Percentiles rank a stretch among this genome's conserved stretches.
Evolutionary conservation across 2,888 invertebrate species (phyloP).

Genomic region (Cosmia pyralina): DNA sequence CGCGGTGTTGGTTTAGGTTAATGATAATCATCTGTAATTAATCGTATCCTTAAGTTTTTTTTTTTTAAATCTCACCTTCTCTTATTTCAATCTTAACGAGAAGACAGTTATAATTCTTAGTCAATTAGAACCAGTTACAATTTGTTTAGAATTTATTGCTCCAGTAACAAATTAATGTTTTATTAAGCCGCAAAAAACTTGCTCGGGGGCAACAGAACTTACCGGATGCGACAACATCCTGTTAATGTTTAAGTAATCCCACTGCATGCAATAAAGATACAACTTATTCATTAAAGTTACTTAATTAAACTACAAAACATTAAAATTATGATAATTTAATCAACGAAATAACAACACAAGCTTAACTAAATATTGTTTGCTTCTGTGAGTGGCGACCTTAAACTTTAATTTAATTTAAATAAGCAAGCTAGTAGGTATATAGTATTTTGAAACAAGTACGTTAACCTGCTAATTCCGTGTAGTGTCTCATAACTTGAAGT

Average conservation of each 20-base stretch:
- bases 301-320: constrained; percentile 5
- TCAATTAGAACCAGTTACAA: constrained; percentile 27
- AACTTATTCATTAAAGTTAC: constrained; percentile 38
- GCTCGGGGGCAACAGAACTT: constrained; percentile 47
- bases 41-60: background rate
- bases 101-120: constrained; percentile 9
- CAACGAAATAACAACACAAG: constrained; percentile 17
- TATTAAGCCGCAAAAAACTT: constrained; percentile 27
- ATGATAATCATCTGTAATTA: constrained; percentile 10
- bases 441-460: constrained; percentile 49
- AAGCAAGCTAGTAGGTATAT: background rate
- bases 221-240: constrained; percentile 64
- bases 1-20: constrained; percentile 1
- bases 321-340: constrained; percentile 34
- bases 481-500: constrained; percentile 34
- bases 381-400: constrained; percentile 24
- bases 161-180: constrained; percentile 38
- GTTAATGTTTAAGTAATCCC: constrained; percentile 37
- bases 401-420: constrained; percentile 31
- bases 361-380: constrained; percentile 7
- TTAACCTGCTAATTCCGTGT: constrained; percentile 59
- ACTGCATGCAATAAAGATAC: constrained; percentile 39
- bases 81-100: constrained; percentile 12
- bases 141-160: constrained; percentile 44
- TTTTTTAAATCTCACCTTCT: background rate